Conservation (phyloP, 1,140 invertebrate genomes). For the Drosophila nasuta region DNA sequence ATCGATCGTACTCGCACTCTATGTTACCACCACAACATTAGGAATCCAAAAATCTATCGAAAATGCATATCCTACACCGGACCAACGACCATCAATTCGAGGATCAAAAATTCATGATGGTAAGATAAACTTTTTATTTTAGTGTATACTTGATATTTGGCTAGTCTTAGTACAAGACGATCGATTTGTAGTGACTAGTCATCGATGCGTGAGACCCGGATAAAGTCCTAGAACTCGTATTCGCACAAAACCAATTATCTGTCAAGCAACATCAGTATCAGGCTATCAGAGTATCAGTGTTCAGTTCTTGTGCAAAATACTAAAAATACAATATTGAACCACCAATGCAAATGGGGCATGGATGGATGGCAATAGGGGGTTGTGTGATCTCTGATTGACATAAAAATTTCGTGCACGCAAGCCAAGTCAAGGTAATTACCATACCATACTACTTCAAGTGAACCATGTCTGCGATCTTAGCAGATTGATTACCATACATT, state of each 20-base stretch:
- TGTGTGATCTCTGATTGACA: constrained; percentile 75
- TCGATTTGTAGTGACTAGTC: constrained; percentile 17
- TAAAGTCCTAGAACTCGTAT: constrained; percentile 15
- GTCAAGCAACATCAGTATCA: constrained; percentile 63
- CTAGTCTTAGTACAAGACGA: background rate
- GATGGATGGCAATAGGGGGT: constrained; percentile 12
- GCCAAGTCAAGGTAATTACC: constrained; percentile 66
- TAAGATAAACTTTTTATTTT: constrained; percentile 52
- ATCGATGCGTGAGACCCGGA: constrained; percentile 17
- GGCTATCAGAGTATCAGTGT: constrained; percentile 30
- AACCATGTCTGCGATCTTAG: constrained; percentile 58
- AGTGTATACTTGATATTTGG: background rate
- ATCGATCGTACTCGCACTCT: constrained; percentile 36
- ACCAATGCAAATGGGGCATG: constrained; percentile 47
- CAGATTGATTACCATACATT: constrained; percentile 79
- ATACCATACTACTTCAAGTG: constrained; percentile 56
- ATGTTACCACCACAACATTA: constrained; percentile 42
- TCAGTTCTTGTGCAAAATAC: constrained; percentile 30
- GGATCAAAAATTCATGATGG: constrained; percentile 85
- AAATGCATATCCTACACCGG: constrained; percentile 84
- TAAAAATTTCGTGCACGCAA: constrained; percentile 79
- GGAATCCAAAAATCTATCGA: constrained; percentile 37
- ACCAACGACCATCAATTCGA: constrained; percentile 84
- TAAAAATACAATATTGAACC: constrained; percentile 73
- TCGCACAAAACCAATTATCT: constrained; percentile 60